Conservation (phyloP, 2,797 vertebrate species). For the Tenualosa thibaudeaui region DNA sequence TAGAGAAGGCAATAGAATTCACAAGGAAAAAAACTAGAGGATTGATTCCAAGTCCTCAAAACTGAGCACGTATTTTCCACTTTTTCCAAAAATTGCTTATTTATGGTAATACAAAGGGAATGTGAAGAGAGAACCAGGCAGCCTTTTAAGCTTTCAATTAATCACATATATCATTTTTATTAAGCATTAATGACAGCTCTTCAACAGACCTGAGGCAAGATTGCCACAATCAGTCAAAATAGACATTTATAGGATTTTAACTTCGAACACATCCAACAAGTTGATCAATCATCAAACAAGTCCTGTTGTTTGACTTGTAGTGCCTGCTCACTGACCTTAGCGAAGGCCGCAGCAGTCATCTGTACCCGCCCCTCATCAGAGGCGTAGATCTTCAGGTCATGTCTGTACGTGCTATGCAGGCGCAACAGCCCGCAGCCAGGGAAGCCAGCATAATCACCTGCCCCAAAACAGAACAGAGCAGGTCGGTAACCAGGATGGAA, state of each 20-base stretch:
- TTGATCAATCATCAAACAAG: background rate
- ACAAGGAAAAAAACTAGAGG: background rate
- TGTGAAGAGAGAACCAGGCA: too few relatives aligned
- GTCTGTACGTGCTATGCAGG: conserved; percentile 87
- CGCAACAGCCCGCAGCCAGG: conserved; percentile 87
- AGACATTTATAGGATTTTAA: background rate
- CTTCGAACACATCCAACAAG: background rate
- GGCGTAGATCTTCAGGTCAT: conserved; percentile 89
- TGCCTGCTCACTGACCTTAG: conserved; percentile 74
- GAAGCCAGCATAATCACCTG: conserved; percentile 90
- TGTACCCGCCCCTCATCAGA: conserved; percentile 88
- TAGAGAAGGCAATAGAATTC: background rate
- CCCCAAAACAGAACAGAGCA: background rate
- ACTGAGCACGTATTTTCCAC: too few relatives aligned
- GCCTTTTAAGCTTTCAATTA: too few relatives aligned
- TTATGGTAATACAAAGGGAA: too few relatives aligned
- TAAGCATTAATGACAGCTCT: too few relatives aligned
- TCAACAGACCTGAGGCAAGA: background rate
- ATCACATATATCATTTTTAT: too few relatives aligned
- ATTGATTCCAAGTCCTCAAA: too few relatives aligned
- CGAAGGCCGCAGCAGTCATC: conserved; percentile 90
- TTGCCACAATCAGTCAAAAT: background rate
- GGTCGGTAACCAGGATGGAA: background rate
- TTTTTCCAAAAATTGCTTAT: too few relatives aligned
- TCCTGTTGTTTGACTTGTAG: background rate